phyloP scores from a whole-genome alignment of 2,888 invertebrate genomes.

The Lochmaea crataegi region DNA sequence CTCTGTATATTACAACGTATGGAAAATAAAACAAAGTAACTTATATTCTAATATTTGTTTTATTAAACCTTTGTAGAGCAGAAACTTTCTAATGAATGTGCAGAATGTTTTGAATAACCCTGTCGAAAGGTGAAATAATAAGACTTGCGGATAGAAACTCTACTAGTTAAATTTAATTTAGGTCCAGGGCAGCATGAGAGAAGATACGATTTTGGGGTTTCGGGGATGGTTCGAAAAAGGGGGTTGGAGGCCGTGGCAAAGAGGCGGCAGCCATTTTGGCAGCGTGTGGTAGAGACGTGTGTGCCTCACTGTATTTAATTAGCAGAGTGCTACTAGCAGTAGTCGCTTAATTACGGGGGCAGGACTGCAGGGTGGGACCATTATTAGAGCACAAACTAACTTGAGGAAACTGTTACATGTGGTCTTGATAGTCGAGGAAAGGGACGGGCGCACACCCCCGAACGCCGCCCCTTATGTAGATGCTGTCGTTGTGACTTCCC shows the following conservation, averaged over 20 bases:
- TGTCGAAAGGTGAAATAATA: conserved; percentile 34
- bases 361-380: conserved; percentile 60
- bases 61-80: not conserved
- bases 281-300: conserved; percentile 61
- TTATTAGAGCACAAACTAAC: conserved; percentile 62
- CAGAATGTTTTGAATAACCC: not conserved
- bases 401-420: conserved; percentile 62
- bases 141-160: conserved; percentile 57
- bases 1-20: too few species aligned
- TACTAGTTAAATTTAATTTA: conserved; percentile 64
- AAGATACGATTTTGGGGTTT: conserved; percentile 33
- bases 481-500: conserved; percentile 30
- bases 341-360: conserved; percentile 64
- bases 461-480: conserved; percentile 27
- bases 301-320: conserved; percentile 63
- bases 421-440: conserved; percentile 54
- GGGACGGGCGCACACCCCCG: conserved; percentile 31
- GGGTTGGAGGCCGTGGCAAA: conserved; percentile 17
- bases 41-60: not conserved
- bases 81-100: not conserved
- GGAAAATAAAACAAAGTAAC: not conserved
- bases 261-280: conserved; percentile 55
- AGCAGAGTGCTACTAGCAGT: conserved; percentile 62
- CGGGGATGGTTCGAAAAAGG: conserved; percentile 16
- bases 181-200: conserved; percentile 54